Base-by-base conservation (phyloP, 2,797 vertebrate species). In the Tragelaphus oryx region DNA sequence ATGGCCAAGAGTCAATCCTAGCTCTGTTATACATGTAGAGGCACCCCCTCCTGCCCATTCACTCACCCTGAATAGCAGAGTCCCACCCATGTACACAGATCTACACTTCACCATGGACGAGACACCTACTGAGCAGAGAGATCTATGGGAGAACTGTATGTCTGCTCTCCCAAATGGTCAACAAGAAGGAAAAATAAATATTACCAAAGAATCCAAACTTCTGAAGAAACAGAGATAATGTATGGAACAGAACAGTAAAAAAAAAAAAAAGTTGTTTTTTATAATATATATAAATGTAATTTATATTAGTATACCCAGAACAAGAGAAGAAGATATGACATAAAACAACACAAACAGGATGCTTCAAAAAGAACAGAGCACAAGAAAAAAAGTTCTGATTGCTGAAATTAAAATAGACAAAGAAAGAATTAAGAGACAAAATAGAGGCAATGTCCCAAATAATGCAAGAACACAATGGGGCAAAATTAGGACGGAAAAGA, bases 401-500 rank as follows among this genome's bases (percentile, higher is more conserved):
- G 41, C 8, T 86, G 26, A 80, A 76, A 90, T 84, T 74, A 68
- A 94, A 93, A 90, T 50, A 88, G 48, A 79, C 33, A 87, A 68
- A 93, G 50, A 74, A 86, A 87, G 9, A 96, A 95, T 57, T 93
- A 30, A 86, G 89, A 78, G 20, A 50, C 12, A 79, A 68, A 95
- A 44, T 52, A 74, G 13, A 87, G 6, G 18, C 93, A 93, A 82
- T 33, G 33, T 14, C 8, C 28, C 26, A 76, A 97, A 79, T 7
- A n/a, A 9, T 65, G 4, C 24, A 89, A 89, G 44, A 88, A 84
- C 18, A 65, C 4, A 68, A 59, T 2, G 8, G 12, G 16, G 91
- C 9, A 87, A 88, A 92, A 65, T 9, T 44, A 86, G 9, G 24
- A 80, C 5, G 80, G 18, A 74, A 68, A 90, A 68, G 30, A 59